Conservation (phyloP, 2,113 vertebrate genomes). For the Promerops cafer region DNA sequence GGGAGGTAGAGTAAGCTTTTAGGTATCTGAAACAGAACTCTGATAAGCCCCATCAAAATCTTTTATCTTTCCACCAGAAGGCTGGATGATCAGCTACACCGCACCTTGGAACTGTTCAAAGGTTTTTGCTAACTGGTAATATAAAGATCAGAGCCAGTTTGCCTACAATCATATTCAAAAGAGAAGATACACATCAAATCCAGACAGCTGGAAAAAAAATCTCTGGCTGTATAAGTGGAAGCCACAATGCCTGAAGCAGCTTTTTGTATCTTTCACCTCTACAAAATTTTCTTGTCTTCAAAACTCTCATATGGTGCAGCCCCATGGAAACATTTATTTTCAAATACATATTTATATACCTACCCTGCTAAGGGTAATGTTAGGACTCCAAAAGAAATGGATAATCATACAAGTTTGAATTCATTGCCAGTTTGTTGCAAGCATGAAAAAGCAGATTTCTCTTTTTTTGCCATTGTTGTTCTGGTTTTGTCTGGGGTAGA, state of each 20-base stretch:
- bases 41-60: not conserved
- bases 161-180: not conserved
- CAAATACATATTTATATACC: not conserved
- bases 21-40: not conserved
- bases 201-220: constrained; percentile 10
- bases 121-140: not conserved
- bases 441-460: not conserved
- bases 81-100: not conserved
- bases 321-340: not conserved
- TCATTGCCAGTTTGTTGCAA: not conserved
- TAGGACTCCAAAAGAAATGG: not conserved
- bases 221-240: not conserved
- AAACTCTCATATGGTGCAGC: not conserved
- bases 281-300: not conserved
- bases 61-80: not conserved
- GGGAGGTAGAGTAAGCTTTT: not conserved
- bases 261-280: constrained; percentile 16
- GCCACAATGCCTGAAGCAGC: not conserved
- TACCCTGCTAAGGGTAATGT: not conserved
- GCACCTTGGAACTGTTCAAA: not conserved
- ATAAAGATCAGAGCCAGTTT: constrained; percentile 7
- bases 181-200: constrained; percentile 8
- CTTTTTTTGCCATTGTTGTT: not conserved
- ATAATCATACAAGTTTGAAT: not conserved
- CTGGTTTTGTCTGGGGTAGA: not conserved